These are phyloP conservation scores for Sarcophaga peregrina DNA, from an alignment of 1,140 invertebrate species.

Conservation along the genomic window DNA sequence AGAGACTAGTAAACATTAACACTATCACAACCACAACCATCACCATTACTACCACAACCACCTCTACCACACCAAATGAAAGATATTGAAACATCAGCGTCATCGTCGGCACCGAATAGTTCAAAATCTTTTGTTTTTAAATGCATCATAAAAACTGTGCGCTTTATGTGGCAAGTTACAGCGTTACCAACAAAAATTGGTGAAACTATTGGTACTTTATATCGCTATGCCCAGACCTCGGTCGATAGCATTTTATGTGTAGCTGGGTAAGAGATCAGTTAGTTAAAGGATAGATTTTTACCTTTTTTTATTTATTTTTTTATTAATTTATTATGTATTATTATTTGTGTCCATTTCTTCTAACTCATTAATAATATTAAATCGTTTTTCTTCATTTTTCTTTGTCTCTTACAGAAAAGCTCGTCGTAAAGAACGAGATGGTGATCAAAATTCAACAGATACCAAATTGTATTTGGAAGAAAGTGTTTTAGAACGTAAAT, in stretches of 20 bases:
- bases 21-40: neutral
- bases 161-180: constrained; percentile 66
- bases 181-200: constrained; percentile 64
- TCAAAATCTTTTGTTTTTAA: constrained; percentile 60
- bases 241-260: constrained; percentile 64
- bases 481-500: constrained; percentile 89
- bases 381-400: constrained; percentile 38
- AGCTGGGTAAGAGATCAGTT: constrained; percentile 59
- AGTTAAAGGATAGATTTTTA: neutral
- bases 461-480: constrained; percentile 96
- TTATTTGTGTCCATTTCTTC: neutral
- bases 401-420: constrained; percentile 84
- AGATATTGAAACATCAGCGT: constrained; percentile 36
- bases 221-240: constrained; percentile 64
- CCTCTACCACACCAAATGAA: constrained; percentile 29
- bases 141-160: constrained; percentile 62
- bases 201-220: constrained; percentile 62
- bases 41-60: neutral
- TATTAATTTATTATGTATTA: neutral
- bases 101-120: constrained; percentile 27
- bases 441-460: constrained; percentile 81
- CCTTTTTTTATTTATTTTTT: neutral
- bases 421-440: constrained; percentile 94
- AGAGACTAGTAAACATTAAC: neutral
- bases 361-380: neutral